Conservation (phyloP, 2,797 vertebrate genomes). For the Macropodus opercularis region DNA sequence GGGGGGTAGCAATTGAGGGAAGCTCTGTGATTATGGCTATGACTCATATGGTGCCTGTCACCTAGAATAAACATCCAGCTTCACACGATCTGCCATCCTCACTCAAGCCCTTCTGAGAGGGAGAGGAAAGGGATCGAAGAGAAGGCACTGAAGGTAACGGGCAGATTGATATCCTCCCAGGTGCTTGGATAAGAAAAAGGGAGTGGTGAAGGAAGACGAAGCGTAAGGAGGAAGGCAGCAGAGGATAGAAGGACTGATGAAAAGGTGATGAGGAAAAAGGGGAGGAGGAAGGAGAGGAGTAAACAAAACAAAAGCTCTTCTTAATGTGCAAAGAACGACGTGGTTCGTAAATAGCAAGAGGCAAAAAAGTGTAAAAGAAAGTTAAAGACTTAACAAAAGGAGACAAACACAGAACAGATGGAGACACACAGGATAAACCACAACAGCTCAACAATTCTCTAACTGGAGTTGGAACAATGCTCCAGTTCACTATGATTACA, state of each 20-base stretch:
- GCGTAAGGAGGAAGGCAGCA: background rate
- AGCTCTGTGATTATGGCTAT: constrained; percentile 73
- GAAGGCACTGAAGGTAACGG: constrained; percentile 13
- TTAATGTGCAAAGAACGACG: background rate
- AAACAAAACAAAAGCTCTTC: background rate
- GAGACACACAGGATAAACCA: constrained; percentile 30
- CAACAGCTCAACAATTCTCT: constrained; percentile 38
- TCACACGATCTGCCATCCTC: constrained; percentile 63
- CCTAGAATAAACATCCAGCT: constrained; percentile 75
- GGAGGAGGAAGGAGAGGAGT: background rate
- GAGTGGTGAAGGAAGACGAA: background rate
- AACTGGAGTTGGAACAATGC: constrained; percentile 46
- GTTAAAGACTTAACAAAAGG: constrained; percentile 1
- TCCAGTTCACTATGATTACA: constrained; percentile 58
- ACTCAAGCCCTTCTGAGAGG: constrained; percentile 35
- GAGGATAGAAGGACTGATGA: constrained; percentile 2
- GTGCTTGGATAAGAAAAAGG: constrained; percentile 31
- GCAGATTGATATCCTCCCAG: constrained; percentile 27
- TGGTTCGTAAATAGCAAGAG: background rate
- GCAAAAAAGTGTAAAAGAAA: constrained; percentile 1
- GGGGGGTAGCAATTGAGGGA: constrained; percentile 27
- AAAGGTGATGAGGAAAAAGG: constrained; percentile 1
- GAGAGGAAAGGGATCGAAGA: constrained; percentile 7
- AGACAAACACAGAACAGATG: background rate
- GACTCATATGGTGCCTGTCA: constrained; percentile 79